Base-by-base conservation (phyloP, 2,113 vertebrate genomes). In the Grantiella picta region DNA sequence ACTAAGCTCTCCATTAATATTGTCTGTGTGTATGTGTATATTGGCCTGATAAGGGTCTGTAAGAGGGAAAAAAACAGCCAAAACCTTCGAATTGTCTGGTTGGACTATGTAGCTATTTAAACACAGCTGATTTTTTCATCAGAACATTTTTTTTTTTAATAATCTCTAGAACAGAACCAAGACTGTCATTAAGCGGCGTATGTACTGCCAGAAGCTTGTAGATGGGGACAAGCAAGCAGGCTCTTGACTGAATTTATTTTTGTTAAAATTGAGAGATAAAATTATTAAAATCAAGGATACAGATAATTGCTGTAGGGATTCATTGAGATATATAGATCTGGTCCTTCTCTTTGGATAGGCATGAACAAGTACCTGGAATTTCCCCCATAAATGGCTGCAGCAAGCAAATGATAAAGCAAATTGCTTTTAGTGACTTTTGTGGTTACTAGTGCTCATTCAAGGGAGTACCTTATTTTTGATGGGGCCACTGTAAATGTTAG, bases 161-260 rank as follows among this genome's bases (percentile, higher is more conserved):
- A 90, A 92, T 81, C 52, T 82, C n/a, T 96, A 88, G 72, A 89
- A 76, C 60, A 90, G 68, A 95, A 75, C 69, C 90, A 94, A 94
- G 9, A 22, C 40, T 92, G 75, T 90, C 72, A 56, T 92, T 95
- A 90, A 81, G 45, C 11, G 66, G 66, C n/a, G 27, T 50, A 15
- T 3, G 12, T 78, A 38, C 79, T 94, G 79, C 79, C 88, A 96
- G 88, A 61, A 94, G 60, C 35, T 81, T 83, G n/a, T 68, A 80
- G 68, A 86, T 86, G 82, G 68, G 68, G 90, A 86, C 36, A 54
- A 68, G 71, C 54, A 70, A 54, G 31, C 47, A 94, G 85, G 52
- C 25, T 63, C 66, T 53, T 90, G 47, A 68, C 64, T 61, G 49
- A 70, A 27, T 49, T 83, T 70, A 21, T 20, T 17, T 42, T 19